Conservation (phyloP, 2,113 vertebrate genomes). For the Centropristis striata region DNA sequence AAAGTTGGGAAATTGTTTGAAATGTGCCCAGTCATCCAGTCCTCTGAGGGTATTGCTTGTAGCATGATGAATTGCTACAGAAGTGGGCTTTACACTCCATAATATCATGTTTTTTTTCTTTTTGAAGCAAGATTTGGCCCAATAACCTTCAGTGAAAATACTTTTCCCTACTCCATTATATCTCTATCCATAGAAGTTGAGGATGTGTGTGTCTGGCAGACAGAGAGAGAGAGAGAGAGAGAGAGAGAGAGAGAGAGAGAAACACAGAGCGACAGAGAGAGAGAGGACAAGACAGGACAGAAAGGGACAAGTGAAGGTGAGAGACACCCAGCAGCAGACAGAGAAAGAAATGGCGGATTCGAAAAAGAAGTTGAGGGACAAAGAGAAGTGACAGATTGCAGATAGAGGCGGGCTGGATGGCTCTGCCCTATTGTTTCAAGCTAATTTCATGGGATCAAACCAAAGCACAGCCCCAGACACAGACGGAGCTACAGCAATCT, state of each 20-base stretch:
- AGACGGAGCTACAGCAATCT: conserved; percentile 71
- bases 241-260: not conserved
- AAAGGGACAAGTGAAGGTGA: conserved; percentile 4
- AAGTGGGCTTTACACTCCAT: not conserved
- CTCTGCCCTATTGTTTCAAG: conserved; percentile 71
- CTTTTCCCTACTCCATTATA: not conserved
- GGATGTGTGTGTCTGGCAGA: not conserved
- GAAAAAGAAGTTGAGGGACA: conserved; percentile 16
- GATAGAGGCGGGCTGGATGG: conserved; percentile 36
- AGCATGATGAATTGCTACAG: not conserved
- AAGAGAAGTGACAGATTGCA: conserved; percentile 43
- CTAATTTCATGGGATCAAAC: conserved; percentile 80
- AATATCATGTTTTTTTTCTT: not conserved
- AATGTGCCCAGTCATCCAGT: not conserved
- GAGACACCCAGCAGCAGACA: not conserved
- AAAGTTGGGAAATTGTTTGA: not conserved
- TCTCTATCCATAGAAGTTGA: not conserved
- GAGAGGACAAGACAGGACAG: too few species aligned
- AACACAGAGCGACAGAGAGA: not conserved
- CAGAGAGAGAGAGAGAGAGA: not conserved
- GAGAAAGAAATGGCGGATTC: conserved; percentile 3
- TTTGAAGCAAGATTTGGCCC: not conserved
- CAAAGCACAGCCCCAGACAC: conserved; percentile 72
- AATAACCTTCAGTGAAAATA: conserved; percentile 19
- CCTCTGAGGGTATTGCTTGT: not conserved